A percentile compares a stretch with the other conserved stretches of the same genome.
Evolutionary conservation across 2,797 vertebrate species (phyloP).

Genomic region (Sebastes reedi): DNA sequence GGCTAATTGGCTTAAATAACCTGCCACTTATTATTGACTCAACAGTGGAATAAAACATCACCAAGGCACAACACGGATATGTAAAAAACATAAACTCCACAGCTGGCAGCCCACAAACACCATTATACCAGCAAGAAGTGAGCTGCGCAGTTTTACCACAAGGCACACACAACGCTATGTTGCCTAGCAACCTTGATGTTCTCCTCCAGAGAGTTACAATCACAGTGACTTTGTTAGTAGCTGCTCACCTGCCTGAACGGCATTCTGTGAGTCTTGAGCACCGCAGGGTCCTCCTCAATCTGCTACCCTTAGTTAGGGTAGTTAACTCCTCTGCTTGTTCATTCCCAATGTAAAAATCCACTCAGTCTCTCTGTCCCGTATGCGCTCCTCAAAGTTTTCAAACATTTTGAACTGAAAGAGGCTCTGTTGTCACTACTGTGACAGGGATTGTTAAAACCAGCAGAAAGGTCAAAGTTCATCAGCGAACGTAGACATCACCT

Average conservation of each 20-base stretch:
- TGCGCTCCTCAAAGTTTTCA: no score
- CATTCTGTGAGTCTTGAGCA: neutral
- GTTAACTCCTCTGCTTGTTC: neutral
- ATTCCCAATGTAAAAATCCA: neutral
- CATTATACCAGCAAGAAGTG: neutral
- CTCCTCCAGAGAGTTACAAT: neutral
- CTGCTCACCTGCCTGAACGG: neutral
- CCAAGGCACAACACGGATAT: neutral
- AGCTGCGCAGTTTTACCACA: neutral
- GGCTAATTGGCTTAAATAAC: neutral
- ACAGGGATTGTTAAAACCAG: no score
- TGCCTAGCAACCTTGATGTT: neutral
- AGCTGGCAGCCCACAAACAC: neutral
- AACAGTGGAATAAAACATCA: neutral
- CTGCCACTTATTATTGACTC: neutral
- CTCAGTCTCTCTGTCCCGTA: neutral
- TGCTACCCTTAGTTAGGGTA: neutral
- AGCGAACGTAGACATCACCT: neutral
- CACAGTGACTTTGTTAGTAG: no score
- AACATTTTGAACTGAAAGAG: no score
- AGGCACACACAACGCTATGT: neutral
- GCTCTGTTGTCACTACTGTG: no score
- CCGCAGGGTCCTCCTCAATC: neutral
- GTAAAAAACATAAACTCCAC: neutral
- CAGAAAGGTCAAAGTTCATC: neutral